Base-by-base conservation (phyloP, 2,888 invertebrate species). In the Stenurella melanura region DNA sequence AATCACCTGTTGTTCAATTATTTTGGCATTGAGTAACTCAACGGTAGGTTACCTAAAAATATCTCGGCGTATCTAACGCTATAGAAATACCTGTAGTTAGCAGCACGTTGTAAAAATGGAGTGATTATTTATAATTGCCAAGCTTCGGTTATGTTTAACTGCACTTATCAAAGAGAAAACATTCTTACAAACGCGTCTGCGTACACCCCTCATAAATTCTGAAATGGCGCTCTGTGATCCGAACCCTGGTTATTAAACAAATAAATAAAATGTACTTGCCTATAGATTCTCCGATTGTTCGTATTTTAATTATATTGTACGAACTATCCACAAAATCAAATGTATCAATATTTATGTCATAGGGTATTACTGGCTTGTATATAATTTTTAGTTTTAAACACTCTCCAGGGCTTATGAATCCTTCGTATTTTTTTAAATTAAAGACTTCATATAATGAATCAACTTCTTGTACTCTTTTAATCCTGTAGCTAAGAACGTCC, bases 371-470 rank as follows among this genome's bases (percentile, higher is more conserved):
- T 0, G 90, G 90, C 15, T 77, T 85, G 78, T 89, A 90, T 10
- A 79, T 83, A 57, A 90, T 84, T 57, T 87, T 86, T 67, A 88
- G 86, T 50, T 78, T 80, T 18, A 83, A 61, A 50, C 12, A 77
- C 50, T 86, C 81, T 19, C 82, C 81, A 4, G 86, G 82, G 11
- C 78, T 73, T 15, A 89, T 77, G 0, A 80, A 78, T 83, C 88
- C 88, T 4, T 86, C 83, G 34, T 86, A 86, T 71, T 85, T 82
- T 56, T 85, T 82, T 10, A 89, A 85, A 78, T 87, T 82, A 76
- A 90, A 90, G 10, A 86, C 87, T 38, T 86, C 82, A 73, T 89
- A 88, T 74, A 89, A 80, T 0, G 87, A 86, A 68, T 77, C 72
- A 9, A 64, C 26, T 6, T 63, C 54, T 2, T 72, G 18, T 19